Evolutionary conservation across 64 coral and sea anemone species (phyloP), one percentile per base, ranked within the genome.

Genomic region (Stichodactyla mertensii): DNA sequence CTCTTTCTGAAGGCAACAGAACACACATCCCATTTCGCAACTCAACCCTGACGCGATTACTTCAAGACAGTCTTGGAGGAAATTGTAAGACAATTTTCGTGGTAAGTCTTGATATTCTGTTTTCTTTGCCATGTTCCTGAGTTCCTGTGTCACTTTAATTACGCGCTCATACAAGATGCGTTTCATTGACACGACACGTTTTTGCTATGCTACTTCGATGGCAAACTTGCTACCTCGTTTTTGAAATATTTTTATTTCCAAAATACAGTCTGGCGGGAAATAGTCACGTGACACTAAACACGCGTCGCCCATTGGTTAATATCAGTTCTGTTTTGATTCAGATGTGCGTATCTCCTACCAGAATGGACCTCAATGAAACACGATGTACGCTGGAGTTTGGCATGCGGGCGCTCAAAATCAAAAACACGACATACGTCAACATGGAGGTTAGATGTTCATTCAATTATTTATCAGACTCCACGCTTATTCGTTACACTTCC

Each of bases 31-130:
- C 97, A 2, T 99, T 88, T 55, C 83, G 97, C 71, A 99, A 99
- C 51, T 99, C 97, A 0, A 52, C 97, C 10, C 91, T 99, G 18
- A 99, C 97, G 18, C 89, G 97, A 51, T 86, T 99, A 20, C 85
- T 99, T 15, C 97, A 99, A 88, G 97, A 99, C 71, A 99, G 97
- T 79, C 86, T 99, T 8, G 97, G 97, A 5, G 97, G 97, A 60
- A 99, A 99, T 78, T 99, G 97, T 61, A 99, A 99, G 80, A 99
- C 97, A 82, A 95, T 93, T 81, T 94, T 99, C 71, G 93, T 99
- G 90, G 97, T 95, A 90, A 89, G 88, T 86, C 36, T 45, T 45
- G 36, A 45, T 45, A 45, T 45, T 45, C 36, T 45, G 36, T 45
- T 66, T 0, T 61, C 4, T 18, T 62, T 62, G 15, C 12, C 14